phyloP scores from a whole-genome alignment of 2,797 vertebrate genomes.

The Synanceia verrucosa region DNA sequence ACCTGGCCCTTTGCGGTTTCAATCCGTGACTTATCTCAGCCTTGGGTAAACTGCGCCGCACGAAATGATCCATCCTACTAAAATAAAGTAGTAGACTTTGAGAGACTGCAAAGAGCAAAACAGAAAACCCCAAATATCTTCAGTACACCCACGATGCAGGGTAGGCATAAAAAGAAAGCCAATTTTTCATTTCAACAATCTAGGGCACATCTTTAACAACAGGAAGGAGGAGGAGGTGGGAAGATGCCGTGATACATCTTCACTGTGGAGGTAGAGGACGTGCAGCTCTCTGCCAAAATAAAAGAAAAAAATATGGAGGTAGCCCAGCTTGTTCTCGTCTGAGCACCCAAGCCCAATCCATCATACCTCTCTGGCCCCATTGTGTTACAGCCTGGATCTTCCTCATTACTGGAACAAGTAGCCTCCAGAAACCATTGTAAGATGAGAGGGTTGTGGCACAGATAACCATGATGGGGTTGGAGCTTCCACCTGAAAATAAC shows the following conservation, averaged over 20 bases:
- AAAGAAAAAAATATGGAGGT: conserved; percentile 21
- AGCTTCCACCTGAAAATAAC: conserved; percentile 50
- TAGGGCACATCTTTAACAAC: conserved; percentile 45
- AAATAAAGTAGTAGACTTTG: neutral
- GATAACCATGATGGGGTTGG: conserved; percentile 24
- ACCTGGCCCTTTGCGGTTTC: conserved; percentile 13
- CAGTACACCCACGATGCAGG: conserved; percentile 20
- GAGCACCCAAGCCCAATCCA: conserved; percentile 66
- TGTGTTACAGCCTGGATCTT: conserved; percentile 53
- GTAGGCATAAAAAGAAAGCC: conserved; percentile 21
- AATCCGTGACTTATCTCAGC: neutral
- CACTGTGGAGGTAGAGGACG: conserved; percentile 13
- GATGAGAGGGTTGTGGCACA: neutral
- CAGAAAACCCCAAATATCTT: conserved; percentile 18
- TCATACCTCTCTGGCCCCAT: conserved; percentile 70
- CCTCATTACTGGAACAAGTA: conserved; percentile 57
- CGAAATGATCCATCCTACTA: conserved; percentile 1
- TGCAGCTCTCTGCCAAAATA: neutral
- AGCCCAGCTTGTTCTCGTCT: conserved; percentile 54
- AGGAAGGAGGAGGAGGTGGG: conserved; percentile 22
- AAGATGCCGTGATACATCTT: conserved; percentile 41
- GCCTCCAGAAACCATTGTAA: conserved; percentile 13
- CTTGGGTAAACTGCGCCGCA: conserved; percentile 1
- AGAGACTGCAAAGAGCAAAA: neutral
- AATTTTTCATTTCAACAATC: conserved; percentile 58